phyloP scores from a whole-genome alignment of 1,140 invertebrate species.

The Macrosteles quadrilineatus region DNA sequence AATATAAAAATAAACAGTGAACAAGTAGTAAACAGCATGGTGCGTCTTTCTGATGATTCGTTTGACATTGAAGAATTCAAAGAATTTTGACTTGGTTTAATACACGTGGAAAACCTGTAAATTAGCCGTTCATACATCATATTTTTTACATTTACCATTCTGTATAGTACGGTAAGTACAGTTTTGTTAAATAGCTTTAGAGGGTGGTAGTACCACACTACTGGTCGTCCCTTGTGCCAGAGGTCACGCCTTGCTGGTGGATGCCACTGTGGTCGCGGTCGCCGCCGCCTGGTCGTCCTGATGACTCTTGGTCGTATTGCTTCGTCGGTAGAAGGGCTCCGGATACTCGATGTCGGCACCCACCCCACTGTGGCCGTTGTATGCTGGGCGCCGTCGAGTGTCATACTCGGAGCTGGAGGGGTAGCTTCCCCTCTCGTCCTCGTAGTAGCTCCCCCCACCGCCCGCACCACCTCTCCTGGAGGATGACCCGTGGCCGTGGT shows the following conservation, averaged over 20 bases:
- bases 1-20: too few relatives aligned
- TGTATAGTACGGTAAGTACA: too few relatives aligned
- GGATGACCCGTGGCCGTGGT: neutral
- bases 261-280: neutral
- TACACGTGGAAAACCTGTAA: too few relatives aligned
- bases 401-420: slow-evolving; percentile 10
- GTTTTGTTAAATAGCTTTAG: too few relatives aligned
- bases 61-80: too few relatives aligned
- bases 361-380: slow-evolving; percentile 23
- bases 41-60: too few relatives aligned
- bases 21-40: too few relatives aligned
- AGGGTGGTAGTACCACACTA: too few relatives aligned
- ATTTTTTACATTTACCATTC: too few relatives aligned
- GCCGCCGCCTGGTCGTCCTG: neutral
- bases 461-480: neutral
- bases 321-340: neutral
- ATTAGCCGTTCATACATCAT: too few relatives aligned
- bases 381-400: neutral
- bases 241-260: slow-evolving; percentile 9
- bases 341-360: slow-evolving; percentile 21
- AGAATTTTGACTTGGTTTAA: too few relatives aligned
- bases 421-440: slow-evolving; percentile 21
- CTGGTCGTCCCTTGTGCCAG: too few relatives aligned
- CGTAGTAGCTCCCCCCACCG: neutral
- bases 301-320: neutral